Conservation (phyloP, 2,113 vertebrate genomes). For the Quiscalus mexicanus region DNA sequence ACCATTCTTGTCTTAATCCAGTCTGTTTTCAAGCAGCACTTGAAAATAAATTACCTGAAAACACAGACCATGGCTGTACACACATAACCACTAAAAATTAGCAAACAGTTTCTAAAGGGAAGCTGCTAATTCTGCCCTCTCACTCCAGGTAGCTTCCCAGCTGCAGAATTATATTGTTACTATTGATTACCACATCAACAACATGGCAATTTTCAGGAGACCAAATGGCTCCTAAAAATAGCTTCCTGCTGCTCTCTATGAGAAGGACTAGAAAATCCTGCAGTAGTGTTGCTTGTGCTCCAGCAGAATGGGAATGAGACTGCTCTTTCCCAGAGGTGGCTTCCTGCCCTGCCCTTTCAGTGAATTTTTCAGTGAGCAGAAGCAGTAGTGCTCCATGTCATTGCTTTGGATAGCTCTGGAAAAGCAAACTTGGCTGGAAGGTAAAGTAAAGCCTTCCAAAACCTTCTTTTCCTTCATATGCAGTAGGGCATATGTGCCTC, state of each 20-base stretch:
- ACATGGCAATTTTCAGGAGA: neutral
- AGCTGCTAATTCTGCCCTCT: neutral
- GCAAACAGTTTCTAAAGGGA: neutral
- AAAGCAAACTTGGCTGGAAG: neutral
- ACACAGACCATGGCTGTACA: neutral
- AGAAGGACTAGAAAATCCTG: neutral
- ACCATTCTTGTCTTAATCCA: neutral
- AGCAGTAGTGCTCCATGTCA: neutral
- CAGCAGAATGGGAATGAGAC: neutral
- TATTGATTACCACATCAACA: neutral
- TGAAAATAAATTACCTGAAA: neutral
- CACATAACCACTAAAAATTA: neutral
- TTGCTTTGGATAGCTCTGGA: neutral
- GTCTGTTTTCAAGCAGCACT: neutral
- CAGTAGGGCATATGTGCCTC: neutral
- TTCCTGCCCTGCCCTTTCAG: neutral
- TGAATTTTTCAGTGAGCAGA: neutral
- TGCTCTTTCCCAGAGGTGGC: neutral
- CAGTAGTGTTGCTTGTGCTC: neutral
- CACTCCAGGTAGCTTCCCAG: neutral
- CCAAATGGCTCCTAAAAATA: neutral
- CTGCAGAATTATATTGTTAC: neutral
- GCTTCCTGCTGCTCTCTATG: neutral
- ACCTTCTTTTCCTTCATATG: neutral
- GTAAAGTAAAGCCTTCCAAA: neutral